Evolutionary conservation across 2,888 invertebrate species (phyloP).

Genomic region (Chloroclystis v-ata): DNA sequence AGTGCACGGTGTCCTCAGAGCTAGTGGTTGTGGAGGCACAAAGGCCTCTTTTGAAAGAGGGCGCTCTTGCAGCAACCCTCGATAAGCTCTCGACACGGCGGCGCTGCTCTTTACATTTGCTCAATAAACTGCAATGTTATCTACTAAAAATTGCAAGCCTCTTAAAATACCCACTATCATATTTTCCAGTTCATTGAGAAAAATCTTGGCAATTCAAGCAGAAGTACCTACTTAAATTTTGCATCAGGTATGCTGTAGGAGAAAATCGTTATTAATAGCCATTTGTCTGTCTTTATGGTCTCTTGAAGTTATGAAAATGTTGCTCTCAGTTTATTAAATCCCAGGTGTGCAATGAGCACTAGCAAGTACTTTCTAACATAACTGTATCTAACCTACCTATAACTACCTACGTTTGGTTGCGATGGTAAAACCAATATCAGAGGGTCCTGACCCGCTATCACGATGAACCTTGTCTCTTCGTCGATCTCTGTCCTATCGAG

Average conservation of each 20-base stretch:
- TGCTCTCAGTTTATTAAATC: background rate
- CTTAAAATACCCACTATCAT: background rate
- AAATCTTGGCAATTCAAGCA: constrained; percentile 6
- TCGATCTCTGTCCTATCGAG: constrained; percentile 52
- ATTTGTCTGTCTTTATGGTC: background rate
- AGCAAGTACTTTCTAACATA: too few species aligned
- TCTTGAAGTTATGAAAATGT: constrained; percentile 1
- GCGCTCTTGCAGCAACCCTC: constrained; percentile 60
- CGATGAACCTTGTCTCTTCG: constrained; percentile 43
- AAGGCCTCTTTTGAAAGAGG: constrained; percentile 64
- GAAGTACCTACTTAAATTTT: background rate
- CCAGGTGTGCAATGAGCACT: too few species aligned
- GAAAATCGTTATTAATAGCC: background rate
- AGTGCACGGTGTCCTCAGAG: constrained; percentile 40
- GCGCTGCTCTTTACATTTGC: constrained; percentile 45
- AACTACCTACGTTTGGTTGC: constrained; percentile 30
- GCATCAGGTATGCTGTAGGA: background rate
- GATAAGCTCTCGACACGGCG: constrained; percentile 52
- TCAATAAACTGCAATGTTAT: constrained; percentile 40
- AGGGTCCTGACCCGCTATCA: constrained; percentile 35
- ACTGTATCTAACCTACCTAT: too few species aligned
- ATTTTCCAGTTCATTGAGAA: background rate
- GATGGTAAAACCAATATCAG: constrained; percentile 40
- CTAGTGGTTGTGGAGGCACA: constrained; percentile 58
- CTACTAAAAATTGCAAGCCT: constrained; percentile 32